These are phyloP conservation scores for Eristalis arbustorum DNA, from an alignment of 2,888 invertebrate genomes.

Conservation along the genomic window DNA sequence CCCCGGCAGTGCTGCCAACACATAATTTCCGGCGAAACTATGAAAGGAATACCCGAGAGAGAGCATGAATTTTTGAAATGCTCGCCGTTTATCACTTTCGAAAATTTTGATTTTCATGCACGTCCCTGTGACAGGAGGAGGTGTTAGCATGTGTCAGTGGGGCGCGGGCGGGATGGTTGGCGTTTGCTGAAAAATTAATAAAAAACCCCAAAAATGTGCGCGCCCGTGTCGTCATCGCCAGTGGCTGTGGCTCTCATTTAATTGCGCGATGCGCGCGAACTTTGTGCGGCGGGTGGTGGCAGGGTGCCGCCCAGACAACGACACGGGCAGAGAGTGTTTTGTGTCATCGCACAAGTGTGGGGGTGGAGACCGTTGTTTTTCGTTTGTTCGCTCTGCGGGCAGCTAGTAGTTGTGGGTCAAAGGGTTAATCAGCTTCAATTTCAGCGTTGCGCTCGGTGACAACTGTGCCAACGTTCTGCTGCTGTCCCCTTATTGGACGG, in stretches of 20 bases:
- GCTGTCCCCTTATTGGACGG: background rate
- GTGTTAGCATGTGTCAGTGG: slow-evolving; percentile 13
- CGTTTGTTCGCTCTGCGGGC: slow-evolving; percentile 29
- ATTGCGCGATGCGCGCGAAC: slow-evolving; percentile 51
- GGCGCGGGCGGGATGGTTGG: background rate
- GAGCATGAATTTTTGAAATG: slow-evolving; percentile 57
- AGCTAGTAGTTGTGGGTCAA: slow-evolving; percentile 71
- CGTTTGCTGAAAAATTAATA: slow-evolving; percentile 60
- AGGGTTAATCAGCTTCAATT: slow-evolving; percentile 73
- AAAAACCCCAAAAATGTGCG: slow-evolving; percentile 58
- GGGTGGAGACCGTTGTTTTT: background rate
- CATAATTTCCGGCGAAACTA: slow-evolving; percentile 54
- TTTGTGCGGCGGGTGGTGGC: slow-evolving; percentile 52
- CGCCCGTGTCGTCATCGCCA: slow-evolving; percentile 4
- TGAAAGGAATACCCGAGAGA: slow-evolving; percentile 43
- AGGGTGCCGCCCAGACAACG: background rate
- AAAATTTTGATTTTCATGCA: slow-evolving; percentile 56
- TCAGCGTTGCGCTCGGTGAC: slow-evolving; percentile 36
- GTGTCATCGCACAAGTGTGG: slow-evolving; percentile 15
- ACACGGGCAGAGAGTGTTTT: slow-evolving; percentile 23
- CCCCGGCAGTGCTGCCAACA: slow-evolving; percentile 14
- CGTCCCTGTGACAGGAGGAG: slow-evolving; percentile 8
- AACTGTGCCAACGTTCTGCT: background rate
- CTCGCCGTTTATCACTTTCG: slow-evolving; percentile 65
- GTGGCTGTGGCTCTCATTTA: slow-evolving; percentile 43